phyloP scores from a whole-genome alignment of 2,888 invertebrate genomes.

The Notodonta ziczac region DNA sequence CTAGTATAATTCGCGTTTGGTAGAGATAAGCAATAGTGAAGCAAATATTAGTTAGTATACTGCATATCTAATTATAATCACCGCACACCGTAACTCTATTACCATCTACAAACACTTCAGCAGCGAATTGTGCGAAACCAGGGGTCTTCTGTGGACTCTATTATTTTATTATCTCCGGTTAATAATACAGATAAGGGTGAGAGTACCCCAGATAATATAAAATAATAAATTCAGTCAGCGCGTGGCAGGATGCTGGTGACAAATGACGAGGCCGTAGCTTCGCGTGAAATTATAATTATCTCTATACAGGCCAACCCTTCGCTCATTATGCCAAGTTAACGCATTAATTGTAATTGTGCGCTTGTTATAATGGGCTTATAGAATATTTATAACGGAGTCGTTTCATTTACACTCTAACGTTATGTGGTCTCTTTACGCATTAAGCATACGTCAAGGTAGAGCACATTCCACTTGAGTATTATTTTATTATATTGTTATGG shows the following conservation, averaged over 20 bases:
- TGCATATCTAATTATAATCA: neutral
- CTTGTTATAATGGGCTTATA: conserved; percentile 4
- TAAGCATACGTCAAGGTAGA: neutral
- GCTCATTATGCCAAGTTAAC: conserved; percentile 77
- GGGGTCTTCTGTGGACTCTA: conserved; percentile 35
- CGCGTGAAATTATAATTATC: conserved; percentile 82
- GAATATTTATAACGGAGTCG: conserved; percentile 6
- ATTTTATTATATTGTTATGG: no score
- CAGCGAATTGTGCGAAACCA: conserved; percentile 35
- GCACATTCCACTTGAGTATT: no score
- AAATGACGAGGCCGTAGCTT: conserved; percentile 68
- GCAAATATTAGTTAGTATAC: no score
- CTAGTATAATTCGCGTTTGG: no score
- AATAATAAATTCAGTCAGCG: conserved; percentile 77
- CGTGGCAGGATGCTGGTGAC: conserved; percentile 84
- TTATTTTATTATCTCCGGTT: conserved; percentile 67
- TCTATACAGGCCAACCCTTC: conserved; percentile 69
- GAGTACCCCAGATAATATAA: conserved; percentile 69
- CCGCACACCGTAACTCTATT: neutral
- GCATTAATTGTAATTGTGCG: conserved; percentile 52
- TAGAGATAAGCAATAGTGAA: no score
- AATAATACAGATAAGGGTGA: conserved; percentile 71
- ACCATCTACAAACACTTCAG: conserved; percentile 6
- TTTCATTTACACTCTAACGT: neutral
- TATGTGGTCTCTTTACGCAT: conserved; percentile 6